A percentile compares a stretch with the other conserved stretches of the same genome.
phyloP scores from a whole-genome alignment of 2,888 invertebrate species.

The Calliscelio sp. region DNA sequence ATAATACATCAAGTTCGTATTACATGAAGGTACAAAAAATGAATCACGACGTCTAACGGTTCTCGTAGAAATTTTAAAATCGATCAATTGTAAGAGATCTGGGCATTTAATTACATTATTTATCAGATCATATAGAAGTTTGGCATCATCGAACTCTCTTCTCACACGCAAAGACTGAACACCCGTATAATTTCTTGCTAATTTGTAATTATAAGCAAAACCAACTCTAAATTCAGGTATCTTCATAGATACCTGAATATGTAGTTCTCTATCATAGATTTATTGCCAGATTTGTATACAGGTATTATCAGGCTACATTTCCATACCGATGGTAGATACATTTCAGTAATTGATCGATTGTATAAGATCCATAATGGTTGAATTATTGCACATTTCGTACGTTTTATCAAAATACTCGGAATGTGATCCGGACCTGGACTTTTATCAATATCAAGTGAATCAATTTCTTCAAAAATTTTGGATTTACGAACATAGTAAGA shows the following conservation, averaged over 20 bases:
- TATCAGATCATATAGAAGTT: too few species aligned
- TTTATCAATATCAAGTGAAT: conserved; percentile 17
- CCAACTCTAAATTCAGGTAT: too few species aligned
- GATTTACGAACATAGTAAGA: background rate
- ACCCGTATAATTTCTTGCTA: too few species aligned
- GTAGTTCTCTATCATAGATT: conserved; percentile 19
- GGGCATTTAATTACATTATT: too few species aligned
- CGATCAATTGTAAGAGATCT: background rate
- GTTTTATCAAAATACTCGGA: background rate
- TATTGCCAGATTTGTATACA: conserved; percentile 28
- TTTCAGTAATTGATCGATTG: background rate
- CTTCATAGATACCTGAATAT: conserved; percentile 11
- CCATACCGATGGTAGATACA: conserved; percentile 14
- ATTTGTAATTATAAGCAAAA: too few species aligned
- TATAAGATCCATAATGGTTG: conserved; percentile 2
- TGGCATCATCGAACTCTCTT: too few species aligned
- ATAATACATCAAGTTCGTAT: background rate
- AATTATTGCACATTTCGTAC: background rate
- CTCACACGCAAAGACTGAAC: too few species aligned
- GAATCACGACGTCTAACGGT: background rate
- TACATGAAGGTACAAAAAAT: background rate
- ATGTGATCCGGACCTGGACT: conserved; percentile 9
- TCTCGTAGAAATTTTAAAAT: background rate
- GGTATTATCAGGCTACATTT: conserved; percentile 15
- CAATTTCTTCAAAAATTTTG: background rate